phyloP scores from a whole-genome alignment of 2,113 vertebrate genomes.

The Nothocercus julius region DNA sequence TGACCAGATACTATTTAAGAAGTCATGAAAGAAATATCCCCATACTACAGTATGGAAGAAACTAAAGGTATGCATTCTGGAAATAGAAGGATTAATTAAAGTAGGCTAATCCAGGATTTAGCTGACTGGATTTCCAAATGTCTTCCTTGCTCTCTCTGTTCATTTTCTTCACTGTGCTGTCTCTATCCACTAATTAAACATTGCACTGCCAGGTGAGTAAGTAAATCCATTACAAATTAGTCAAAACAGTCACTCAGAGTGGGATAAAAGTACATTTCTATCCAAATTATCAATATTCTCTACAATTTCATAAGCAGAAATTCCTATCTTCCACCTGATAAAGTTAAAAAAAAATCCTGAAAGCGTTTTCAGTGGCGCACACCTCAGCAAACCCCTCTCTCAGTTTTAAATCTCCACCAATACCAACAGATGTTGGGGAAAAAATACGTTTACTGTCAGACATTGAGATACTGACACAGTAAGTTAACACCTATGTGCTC shows the following conservation, averaged over 20 bases:
- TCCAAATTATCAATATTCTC: background rate
- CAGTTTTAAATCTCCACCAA: background rate
- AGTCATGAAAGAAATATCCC: background rate
- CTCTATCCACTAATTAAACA: constrained; percentile 21
- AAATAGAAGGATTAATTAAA: constrained; percentile 70
- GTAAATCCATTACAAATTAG: background rate
- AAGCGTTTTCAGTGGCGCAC: background rate
- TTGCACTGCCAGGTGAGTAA: background rate
- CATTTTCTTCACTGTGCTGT: constrained; percentile 54
- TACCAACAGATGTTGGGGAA: background rate
- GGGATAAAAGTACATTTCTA: background rate
- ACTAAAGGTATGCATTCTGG: constrained; percentile 44
- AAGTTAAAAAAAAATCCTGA: background rate
- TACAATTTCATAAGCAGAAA: background rate
- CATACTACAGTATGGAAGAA: background rate
- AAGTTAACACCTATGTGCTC: background rate
- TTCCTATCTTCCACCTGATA: background rate
- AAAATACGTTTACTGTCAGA: background rate
- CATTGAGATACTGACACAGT: background rate
- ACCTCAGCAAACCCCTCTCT: background rate
- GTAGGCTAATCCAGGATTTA: constrained; percentile 69
- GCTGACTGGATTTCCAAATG: constrained; percentile 57
- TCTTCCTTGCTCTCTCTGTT: constrained; percentile 55
- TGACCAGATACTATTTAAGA: background rate
- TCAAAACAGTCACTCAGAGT: background rate